phyloP scores from a whole-genome alignment of 2,888 invertebrate species.

The Xestia rhomboidea region DNA sequence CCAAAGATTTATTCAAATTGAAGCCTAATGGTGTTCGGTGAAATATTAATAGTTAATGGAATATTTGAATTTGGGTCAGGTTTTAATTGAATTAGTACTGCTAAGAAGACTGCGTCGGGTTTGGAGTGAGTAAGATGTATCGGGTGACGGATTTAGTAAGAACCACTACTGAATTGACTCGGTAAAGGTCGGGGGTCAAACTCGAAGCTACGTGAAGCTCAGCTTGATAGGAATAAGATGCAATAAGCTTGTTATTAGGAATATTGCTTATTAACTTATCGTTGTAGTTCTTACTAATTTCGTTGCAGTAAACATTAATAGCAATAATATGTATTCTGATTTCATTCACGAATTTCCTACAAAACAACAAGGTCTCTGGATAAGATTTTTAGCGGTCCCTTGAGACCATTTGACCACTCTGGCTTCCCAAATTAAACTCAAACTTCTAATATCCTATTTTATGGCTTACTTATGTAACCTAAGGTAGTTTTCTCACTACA shows the following conservation, averaged over 20 bases:
- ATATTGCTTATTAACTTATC: conserved; percentile 7
- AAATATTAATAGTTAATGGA: conserved; percentile 72
- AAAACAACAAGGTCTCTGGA: too few relatives aligned
- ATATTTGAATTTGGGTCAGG: conserved; percentile 59
- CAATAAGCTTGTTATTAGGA: not conserved
- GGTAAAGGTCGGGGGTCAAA: conserved; percentile 31
- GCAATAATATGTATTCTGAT: not conserved
- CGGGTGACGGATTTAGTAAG: conserved; percentile 46
- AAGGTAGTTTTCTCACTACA: not conserved
- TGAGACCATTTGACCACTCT: too few relatives aligned
- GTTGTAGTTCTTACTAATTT: not conserved
- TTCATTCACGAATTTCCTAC: not conserved
- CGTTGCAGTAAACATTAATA: not conserved
- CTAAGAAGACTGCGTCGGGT: conserved; percentile 37
- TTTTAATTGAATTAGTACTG: conserved; percentile 64
- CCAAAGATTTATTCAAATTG: conserved; percentile 59
- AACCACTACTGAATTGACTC: conserved; percentile 19
- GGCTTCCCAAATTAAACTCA: too few relatives aligned
- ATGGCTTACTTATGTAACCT: too few relatives aligned
- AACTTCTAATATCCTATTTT: too few relatives aligned
- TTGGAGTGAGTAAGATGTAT: conserved; percentile 53
- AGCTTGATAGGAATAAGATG: not conserved
- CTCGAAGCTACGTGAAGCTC: not conserved
- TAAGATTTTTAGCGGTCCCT: too few relatives aligned
- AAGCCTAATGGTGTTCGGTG: conserved; percentile 67